Evolutionary conservation across 1,140 invertebrate species (phyloP).

Genomic region (Drosophila cardini): DNA sequence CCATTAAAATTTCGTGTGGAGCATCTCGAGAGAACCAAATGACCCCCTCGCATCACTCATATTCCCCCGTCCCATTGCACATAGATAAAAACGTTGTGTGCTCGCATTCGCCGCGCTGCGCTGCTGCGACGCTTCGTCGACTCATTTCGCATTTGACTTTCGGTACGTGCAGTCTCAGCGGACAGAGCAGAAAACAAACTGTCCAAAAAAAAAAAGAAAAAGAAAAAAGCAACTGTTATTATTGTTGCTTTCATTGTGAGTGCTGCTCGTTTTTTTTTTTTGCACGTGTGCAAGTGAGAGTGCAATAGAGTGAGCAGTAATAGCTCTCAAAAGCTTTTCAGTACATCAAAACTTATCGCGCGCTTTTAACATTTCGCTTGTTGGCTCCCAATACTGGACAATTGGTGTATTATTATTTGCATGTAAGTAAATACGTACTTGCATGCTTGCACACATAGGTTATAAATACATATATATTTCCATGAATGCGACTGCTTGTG

Average conservation of each 20-base stretch:
- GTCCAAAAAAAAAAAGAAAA: conserved; percentile 14
- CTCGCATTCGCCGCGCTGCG: conserved; percentile 44
- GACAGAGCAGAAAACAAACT: conserved; percentile 22
- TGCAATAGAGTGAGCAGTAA: neutral
- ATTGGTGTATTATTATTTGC: conserved; percentile 38
- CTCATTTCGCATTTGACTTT: conserved; percentile 68
- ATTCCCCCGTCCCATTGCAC: conserved; percentile 22
- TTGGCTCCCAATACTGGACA: conserved; percentile 4
- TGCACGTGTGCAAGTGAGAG: conserved; percentile 60
- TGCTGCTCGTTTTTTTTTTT: conserved; percentile 52
- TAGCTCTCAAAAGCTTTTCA: conserved; percentile 9
- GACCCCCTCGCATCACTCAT: neutral
- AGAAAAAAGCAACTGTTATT: conserved; percentile 45
- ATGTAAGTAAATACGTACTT: conserved; percentile 34
- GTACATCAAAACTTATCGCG: conserved; percentile 22
- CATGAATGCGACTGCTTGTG: too few species aligned
- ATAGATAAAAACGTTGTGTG: conserved; percentile 46
- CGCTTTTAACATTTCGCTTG: conserved; percentile 32
- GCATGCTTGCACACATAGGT: neutral
- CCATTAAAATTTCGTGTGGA: conserved; percentile 47
- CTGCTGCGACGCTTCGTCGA: conserved; percentile 23
- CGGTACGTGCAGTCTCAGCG: conserved; percentile 58
- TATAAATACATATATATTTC: too few species aligned
- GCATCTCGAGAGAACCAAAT: conserved; percentile 45
- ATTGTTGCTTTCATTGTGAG: conserved; percentile 53